Conservation (phyloP, 2,113 vertebrate genomes). For the Zapus hudsonius region DNA sequence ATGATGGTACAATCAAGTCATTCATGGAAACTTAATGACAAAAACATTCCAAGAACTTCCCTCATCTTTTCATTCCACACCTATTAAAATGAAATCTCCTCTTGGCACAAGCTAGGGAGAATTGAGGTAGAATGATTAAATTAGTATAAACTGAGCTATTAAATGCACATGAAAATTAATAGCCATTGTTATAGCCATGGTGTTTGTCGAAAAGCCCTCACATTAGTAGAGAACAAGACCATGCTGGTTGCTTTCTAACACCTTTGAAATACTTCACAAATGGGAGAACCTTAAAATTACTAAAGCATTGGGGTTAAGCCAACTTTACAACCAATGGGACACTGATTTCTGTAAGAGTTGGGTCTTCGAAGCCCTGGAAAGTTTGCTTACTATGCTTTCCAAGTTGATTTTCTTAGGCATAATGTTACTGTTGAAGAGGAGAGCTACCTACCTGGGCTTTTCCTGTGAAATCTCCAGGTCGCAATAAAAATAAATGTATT, state of each 20-base stretch:
- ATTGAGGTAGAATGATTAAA: slow-evolving; percentile 67
- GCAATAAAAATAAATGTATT: slow-evolving; percentile 48
- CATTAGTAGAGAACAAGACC: slow-evolving; percentile 41
- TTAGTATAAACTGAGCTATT: slow-evolving; percentile 45
- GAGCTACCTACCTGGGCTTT: slow-evolving; percentile 25
- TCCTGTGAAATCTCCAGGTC: slow-evolving; percentile 49
- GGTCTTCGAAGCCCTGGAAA: background rate
- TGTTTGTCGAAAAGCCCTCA: slow-evolving; percentile 54
- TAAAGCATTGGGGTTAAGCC: background rate
- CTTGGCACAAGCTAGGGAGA: slow-evolving; percentile 61
- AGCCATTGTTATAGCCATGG: slow-evolving; percentile 22
- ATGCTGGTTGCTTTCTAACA: slow-evolving; percentile 43
- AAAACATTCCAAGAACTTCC: slow-evolving; percentile 76
- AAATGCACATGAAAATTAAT: slow-evolving; percentile 51
- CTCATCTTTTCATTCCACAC: slow-evolving; percentile 53
- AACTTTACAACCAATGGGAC: background rate
- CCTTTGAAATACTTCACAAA: slow-evolving; percentile 52
- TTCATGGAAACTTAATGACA: slow-evolving; percentile 77
- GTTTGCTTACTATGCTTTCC: background rate
- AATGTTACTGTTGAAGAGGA: slow-evolving; percentile 32
- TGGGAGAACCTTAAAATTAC: slow-evolving; percentile 36
- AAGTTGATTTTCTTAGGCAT: slow-evolving; percentile 23
- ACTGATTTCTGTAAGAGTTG: background rate
- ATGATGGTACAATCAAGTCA: slow-evolving; percentile 77
- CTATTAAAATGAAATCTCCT: slow-evolving; percentile 69